A percentile compares a stretch with the other conserved stretches of the same genome.
These are phyloP conservation scores for Plebejus argus DNA, from an alignment of 2,888 invertebrate species.

Conservation along the genomic window DNA sequence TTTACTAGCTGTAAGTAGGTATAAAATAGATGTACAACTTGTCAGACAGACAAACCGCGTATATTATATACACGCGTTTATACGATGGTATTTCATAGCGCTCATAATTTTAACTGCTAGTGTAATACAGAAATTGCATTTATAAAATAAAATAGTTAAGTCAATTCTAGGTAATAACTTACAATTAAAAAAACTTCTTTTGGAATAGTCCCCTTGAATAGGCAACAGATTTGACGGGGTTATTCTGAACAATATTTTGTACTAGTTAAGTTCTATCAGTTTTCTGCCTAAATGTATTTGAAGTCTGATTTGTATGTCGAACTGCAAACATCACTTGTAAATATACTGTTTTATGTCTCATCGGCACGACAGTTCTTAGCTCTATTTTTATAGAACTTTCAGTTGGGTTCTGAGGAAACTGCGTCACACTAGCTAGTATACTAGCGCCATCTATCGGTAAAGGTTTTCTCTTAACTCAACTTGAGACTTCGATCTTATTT, in stretches of 20 bases:
- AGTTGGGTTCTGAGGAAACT: slow-evolving; percentile 78
- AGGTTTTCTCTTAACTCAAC: slow-evolving; percentile 76
- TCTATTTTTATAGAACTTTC: slow-evolving; percentile 66
- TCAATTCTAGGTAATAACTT: slow-evolving; percentile 44
- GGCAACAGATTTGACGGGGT: slow-evolving; percentile 58
- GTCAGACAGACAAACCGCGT: slow-evolving; percentile 42
- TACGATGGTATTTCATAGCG: slow-evolving; percentile 40
- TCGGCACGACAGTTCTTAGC: slow-evolving; percentile 54
- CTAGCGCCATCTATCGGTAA: slow-evolving; percentile 34
- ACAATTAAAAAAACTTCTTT: slow-evolving; percentile 45
- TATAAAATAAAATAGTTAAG: slow-evolving; percentile 52
- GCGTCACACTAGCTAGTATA: slow-evolving; percentile 21
- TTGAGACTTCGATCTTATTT: slow-evolving; percentile 78
- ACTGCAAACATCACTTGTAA: slow-evolving; percentile 53
- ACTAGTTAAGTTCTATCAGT: slow-evolving; percentile 38
- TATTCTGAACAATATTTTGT: slow-evolving; percentile 66
- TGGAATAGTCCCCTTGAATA: slow-evolving; percentile 74
- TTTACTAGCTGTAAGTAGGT: slow-evolving; percentile 55
- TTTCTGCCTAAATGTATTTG: slow-evolving; percentile 36
- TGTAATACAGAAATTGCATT: slow-evolving; percentile 61
- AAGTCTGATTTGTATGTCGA: slow-evolving; percentile 15
- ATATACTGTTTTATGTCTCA: slow-evolving; percentile 57
- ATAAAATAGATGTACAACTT: slow-evolving; percentile 45
- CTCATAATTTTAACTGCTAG: slow-evolving; percentile 41
- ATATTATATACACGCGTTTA: slow-evolving; percentile 48